phyloP scores from a whole-genome alignment of 2,113 vertebrate genomes.

The Phasianus colchicus region DNA sequence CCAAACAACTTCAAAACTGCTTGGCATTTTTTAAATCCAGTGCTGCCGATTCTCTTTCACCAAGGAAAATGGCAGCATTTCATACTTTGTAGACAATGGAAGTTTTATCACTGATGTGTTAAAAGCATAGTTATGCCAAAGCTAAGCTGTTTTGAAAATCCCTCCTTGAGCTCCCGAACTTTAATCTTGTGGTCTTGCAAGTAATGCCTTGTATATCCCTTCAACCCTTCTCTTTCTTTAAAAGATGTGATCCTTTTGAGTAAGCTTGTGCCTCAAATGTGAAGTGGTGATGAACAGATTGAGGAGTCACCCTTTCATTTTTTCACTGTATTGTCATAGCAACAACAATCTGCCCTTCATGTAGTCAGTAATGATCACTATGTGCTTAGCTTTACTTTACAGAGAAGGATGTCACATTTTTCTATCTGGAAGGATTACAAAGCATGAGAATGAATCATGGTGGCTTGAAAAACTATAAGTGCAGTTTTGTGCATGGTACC shows the following conservation, averaged over 20 bases:
- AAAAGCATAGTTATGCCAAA: constrained; percentile 31
- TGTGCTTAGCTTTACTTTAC: constrained; percentile 25
- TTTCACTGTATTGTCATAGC: constrained; percentile 41
- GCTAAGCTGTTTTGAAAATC: constrained; percentile 38
- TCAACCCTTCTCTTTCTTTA: neutral
- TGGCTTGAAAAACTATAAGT: neutral
- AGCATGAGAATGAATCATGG: neutral
- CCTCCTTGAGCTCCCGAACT: neutral
- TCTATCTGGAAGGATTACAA: constrained; percentile 41
- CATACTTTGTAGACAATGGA: constrained; percentile 21
- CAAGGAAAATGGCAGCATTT: neutral
- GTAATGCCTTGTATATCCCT: neutral
- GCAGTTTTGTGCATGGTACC: neutral
- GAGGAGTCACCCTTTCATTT: neutral
- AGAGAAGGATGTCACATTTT: constrained; percentile 20
- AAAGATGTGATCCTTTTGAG: neutral
- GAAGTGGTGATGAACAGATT: neutral
- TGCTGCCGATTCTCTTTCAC: neutral
- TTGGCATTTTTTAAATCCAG: neutral
- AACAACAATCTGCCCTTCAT: constrained; percentile 16
- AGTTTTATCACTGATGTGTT: constrained; percentile 10
- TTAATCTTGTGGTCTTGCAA: constrained; percentile 27
- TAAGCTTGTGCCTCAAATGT: neutral
- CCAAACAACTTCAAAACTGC: neutral
- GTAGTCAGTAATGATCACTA: constrained; percentile 10